Evolutionary conservation across 1,140 invertebrate species (phyloP), one percentile per base, ranked within the genome.

Genomic region (Pseudomyrmex concolor): DNA sequence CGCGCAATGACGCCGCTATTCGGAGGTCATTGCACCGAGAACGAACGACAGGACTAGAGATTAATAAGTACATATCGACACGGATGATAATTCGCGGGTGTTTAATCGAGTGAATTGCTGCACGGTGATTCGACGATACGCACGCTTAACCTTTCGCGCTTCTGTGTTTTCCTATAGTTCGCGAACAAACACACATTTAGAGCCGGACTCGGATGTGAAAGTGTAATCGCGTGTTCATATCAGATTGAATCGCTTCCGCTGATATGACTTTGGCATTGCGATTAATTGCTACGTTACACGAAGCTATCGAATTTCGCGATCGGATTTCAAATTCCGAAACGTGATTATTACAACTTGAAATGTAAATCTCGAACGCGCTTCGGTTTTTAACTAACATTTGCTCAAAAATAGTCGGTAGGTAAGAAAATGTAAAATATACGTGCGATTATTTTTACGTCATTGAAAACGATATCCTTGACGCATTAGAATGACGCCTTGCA

Each of bases 171-270:
- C 3, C 13, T 4, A 8, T 0, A 25, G 43, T 19, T 15, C 8
- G 55, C 13, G 10, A 51, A 51, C 12, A 45, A 59, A 62, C 43
- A 22, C 13, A 8, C 25, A 22, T 25, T 25, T 5, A 34, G 17
- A 54, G 50, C 25, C 12, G 5, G 43, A 25, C 5, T 74, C 9
- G 15, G 4, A n/a, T 15, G 55, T 22, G 19, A 72, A 15, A 34
- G 19, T 60, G 67, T 45, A 25, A 60, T 64, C 22, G 45, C n/a
- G 8, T 15, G 25, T 76, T 64, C 48, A 55, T 77, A 43, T 51
- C 12, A 54, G 22, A 13, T 66, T 13, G 62, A 66, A 19, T 19
- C 17, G 15, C 22, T 55, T 66, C 25, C 8, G 73, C 43, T 66
- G 25, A 34, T 77, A 77, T 45, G 12, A n/a, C 22, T 4, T 4